A percentile compares a stretch with the other conserved stretches of the same genome.
Evolutionary conservation across 2,113 vertebrate genomes (phyloP).

Genomic region (Oreochromis tanganicae): DNA sequence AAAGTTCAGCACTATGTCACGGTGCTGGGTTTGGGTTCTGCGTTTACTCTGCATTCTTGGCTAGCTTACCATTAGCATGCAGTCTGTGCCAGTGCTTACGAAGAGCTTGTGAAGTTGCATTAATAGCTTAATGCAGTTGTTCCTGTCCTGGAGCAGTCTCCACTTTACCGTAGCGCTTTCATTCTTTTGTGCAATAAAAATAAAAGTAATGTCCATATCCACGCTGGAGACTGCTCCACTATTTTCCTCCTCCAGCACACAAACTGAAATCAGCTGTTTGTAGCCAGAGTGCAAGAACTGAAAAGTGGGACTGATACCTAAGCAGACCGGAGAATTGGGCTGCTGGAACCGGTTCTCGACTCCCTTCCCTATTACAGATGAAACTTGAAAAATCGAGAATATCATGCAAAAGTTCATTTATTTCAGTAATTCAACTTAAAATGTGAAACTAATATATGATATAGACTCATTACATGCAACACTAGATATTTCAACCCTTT

Average conservation of each 20-base stretch:
- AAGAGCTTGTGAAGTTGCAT: neutral
- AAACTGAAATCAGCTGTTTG: neutral
- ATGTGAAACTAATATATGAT: neutral
- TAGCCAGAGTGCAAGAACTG: neutral
- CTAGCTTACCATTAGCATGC: neutral
- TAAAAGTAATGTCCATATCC: neutral
- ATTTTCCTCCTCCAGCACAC: neutral
- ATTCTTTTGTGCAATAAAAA: neutral
- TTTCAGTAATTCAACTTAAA: neutral
- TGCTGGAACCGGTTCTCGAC: neutral
- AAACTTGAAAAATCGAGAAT: neutral
- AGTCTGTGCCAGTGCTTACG: neutral
- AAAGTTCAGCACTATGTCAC: neutral
- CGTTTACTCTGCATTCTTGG: neutral
- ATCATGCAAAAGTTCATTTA: neutral
- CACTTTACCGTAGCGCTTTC: neutral
- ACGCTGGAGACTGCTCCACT: neutral
- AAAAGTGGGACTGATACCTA: neutral
- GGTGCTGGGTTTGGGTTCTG: neutral
- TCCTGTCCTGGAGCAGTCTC: accelerated
- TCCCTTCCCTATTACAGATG: neutral
- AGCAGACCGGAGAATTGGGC: neutral
- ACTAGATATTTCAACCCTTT: neutral
- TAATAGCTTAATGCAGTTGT: neutral
- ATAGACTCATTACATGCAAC: neutral